Evolutionary conservation across 35 echinoderm and acorn worm genomes (phyloP).

Genomic region (Diadema setosum): DNA sequence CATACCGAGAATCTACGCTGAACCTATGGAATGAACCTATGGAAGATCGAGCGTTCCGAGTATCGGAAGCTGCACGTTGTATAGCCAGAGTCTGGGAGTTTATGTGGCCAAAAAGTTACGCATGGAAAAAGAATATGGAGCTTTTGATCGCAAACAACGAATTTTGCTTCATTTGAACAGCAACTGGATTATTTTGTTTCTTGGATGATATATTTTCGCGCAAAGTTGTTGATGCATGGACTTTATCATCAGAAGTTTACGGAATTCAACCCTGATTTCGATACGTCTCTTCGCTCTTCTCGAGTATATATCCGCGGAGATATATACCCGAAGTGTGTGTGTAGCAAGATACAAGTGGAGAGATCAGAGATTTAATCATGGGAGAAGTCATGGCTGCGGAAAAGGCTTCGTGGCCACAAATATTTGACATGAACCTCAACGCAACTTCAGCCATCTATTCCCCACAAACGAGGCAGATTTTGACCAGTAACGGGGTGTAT

Average conservation of each 20-base stretch:
- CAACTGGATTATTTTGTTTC: neutral
- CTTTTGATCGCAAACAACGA: too few species aligned
- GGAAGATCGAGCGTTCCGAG: neutral
- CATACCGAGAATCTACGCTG: neutral
- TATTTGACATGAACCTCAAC: constrained; percentile 18
- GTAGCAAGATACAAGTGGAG: neutral
- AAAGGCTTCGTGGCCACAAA: neutral
- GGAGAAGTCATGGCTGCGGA: constrained; percentile 8
- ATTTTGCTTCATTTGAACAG: too few species aligned
- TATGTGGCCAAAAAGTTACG: neutral
- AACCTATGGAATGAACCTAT: neutral
- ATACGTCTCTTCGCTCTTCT: neutral
- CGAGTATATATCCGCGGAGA: neutral
- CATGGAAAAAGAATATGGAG: neutral
- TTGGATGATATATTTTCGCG: neutral
- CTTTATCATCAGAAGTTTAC: neutral
- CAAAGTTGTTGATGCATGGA: neutral
- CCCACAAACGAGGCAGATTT: neutral
- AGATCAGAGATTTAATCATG: neutral
- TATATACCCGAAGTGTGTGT: too few species aligned
- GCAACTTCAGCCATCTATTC: constrained; percentile 7
- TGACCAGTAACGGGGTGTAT: neutral
- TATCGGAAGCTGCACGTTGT: too few species aligned
- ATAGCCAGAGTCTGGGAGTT: too few species aligned
- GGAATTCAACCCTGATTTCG: neutral